Base-by-base conservation (phyloP, 2,888 invertebrate species). In the Lithodes maja region DNA sequence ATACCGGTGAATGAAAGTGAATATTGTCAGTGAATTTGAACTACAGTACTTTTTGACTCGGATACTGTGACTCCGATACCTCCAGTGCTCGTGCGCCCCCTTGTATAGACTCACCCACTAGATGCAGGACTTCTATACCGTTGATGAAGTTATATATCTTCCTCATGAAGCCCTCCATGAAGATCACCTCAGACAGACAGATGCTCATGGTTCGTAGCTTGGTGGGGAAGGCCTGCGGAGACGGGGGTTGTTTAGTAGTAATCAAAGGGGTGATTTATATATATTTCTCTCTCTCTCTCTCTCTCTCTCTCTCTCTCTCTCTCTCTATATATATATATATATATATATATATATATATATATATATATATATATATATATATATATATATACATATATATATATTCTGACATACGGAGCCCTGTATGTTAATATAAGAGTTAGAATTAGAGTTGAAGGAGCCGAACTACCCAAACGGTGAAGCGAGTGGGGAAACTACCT, bases 101-200 rank as follows among this genome's bases (percentile, higher is more conserved):
- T 54, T 3, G 12, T 75, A 33, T 15, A 12, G 15, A 83, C 92
- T 92, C 93, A 97, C 98, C 99, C 93, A 99, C 98, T 86, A 99
- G 95, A 94, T 99, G 99, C 85, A 99, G 95, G 86, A 98, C 97
- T 95, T 99, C 99, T 89, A 99, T 94, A 2, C 99, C 99, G 92
- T 99, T 99, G 93, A 99, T 98, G 93, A 99, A 99, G 94, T 99
- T 99, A 83, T 92, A 92, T 92, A 99, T 99, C 94, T 99, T 99
- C 92, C 99, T 95, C 98, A 99, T 99, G 94, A 99, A 99, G 15
- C 99, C 99, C 94, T 99, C 99, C 97, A 99, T 98, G 94, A 99
- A 99, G 94, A 99, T 99, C 92, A 99, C 99, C 94, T 99, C 99
- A 0, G 99, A 99, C 74, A 99, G 95, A 92, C 99, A 99, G 93